Base-by-base conservation (phyloP, 2,888 invertebrate genomes). In the Ectemnius lituratus region DNA sequence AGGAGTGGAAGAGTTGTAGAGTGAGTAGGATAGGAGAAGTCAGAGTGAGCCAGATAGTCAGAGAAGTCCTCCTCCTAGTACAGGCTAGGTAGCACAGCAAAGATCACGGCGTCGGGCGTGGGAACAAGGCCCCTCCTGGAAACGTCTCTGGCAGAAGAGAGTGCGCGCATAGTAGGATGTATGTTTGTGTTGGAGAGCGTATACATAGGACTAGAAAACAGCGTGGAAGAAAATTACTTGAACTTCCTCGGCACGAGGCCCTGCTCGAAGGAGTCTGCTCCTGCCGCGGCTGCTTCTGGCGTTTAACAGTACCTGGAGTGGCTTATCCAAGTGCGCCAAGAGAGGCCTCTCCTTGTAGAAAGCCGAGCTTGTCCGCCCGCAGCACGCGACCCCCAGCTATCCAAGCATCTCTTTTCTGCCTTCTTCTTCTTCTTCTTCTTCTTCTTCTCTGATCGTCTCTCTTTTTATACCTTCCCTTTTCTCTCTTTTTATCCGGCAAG, bases 31-130 rank as follows among this genome's bases (percentile, higher is more conserved):
- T 57, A 49, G 56, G 63, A 67, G 71, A 2, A 72, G 65, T 62
- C 70, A 67, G 67, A 66, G 73, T 73, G 76, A 77, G 73, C 76
- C 64, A 75, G 68, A 77, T 63, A 79, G 73, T 78, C 79, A 78
- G 79, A 83, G 23, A 23, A 75, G 66, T 77, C 74, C 78, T 80
- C 75, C 84, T 86, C 75, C 84, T 86, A 78, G 84, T 87, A 81
- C 82, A 75, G 83, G 82, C 83, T 81, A 82, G 82, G 84, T 80
- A 86, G 83, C 83, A 82, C 80, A 82, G 85, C 86, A 89, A 89
- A 89, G 89, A 89, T 89, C 89, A 89, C 88, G 87, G 86, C 87
- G 78, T 79, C 88, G 89, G 89, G 83, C 89, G 88, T 89, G 88
- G 88, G 89, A 90, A 90, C 87, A 86, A 87, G 83, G 81, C 83